Evolutionary conservation across 2,113 vertebrate species (phyloP), one percentile per base, ranked within the genome.

Genomic region (Upupa epops): DNA sequence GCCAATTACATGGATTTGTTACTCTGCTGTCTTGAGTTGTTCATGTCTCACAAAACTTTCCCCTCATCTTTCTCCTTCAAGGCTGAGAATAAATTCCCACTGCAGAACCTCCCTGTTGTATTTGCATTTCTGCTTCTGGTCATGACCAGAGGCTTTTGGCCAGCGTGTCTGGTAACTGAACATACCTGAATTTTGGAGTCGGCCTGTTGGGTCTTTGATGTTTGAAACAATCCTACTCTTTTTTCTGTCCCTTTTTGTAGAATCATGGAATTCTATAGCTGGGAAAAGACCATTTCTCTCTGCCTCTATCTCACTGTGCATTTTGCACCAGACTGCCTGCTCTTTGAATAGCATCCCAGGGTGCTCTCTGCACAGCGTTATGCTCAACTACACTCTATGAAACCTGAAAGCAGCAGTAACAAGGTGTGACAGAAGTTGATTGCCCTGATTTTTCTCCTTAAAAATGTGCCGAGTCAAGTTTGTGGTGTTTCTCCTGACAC

Each of bases 391-490:
- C 71, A 13, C 4, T 51, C 87, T 66, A 13, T 13, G n/a, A 79
- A 68, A 59, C 51, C 85, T 88, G 88, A 83, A 92, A 91, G 90
- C 94, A 91, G 76, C 87, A 66, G 60, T 89, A 94, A 93, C 94
- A 66, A 89, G 90, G 95, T 92, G 90, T 96, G 94, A 94, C 91
- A 91, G 79, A 77, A 91, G 88, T 91, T 91, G 93, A 89, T 91
- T 96, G 94, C 92, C 93, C 93, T 94, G 91, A 91, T 91, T 94
- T 89, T 83, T 77, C 79, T 92, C 94, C 93, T 88, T 94, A 83
- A 88, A 89, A 94, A 94, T 86, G 89, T 95, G 94, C 95, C 83
- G 87, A 94, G 93, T 95, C 93, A 91, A 94, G 93, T 69, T 22
- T 70, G 89, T 32, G 81, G 89, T 79, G 66, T 55, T 85, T 91